Percentiles rank a stretch among this genome's conserved stretches.
Conservation (phyloP, 2,797 vertebrate genomes). For the Syngnathus rostellatus region DNA sequence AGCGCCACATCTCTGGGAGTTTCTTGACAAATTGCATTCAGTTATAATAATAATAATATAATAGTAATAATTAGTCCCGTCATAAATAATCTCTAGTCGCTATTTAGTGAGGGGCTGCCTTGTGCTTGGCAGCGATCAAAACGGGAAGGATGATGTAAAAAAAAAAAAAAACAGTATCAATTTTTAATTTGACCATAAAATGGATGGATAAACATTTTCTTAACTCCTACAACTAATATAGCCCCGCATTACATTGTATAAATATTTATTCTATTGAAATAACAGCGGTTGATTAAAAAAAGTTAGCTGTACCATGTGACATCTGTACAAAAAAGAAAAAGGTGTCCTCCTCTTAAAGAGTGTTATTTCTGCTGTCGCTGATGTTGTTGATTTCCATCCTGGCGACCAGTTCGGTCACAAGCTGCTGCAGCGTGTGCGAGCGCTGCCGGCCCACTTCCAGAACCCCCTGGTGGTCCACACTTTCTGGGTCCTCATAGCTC, state of each 20-base stretch:
- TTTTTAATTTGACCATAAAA: not conserved
- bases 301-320: not conserved
- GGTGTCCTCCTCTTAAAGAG: not conserved
- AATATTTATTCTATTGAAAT: not conserved
- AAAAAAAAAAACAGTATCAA: not conserved
- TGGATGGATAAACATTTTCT: not conserved
- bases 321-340: slow-evolving; percentile 11
- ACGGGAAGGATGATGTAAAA: slow-evolving; percentile 2
- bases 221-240: not conserved
- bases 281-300: not conserved
- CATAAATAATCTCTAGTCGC: too few species aligned
- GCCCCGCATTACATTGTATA: not conserved
- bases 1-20: not conserved
- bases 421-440: slow-evolving; percentile 62
- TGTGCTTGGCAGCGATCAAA: slow-evolving; percentile 2
- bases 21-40: not conserved
- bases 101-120: not conserved
- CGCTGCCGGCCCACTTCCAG: slow-evolving; percentile 65
- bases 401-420: slow-evolving; percentile 66
- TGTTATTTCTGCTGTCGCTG: slow-evolving; percentile 6
- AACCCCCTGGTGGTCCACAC: slow-evolving; percentile 67
- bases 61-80: too few species aligned
- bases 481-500: slow-evolving; percentile 64
- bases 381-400: slow-evolving; percentile 72
- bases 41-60: too few species aligned